Evolutionary conservation across 2,113 vertebrate genomes (phyloP).

Genomic region (Aegithalos caudatus): DNA sequence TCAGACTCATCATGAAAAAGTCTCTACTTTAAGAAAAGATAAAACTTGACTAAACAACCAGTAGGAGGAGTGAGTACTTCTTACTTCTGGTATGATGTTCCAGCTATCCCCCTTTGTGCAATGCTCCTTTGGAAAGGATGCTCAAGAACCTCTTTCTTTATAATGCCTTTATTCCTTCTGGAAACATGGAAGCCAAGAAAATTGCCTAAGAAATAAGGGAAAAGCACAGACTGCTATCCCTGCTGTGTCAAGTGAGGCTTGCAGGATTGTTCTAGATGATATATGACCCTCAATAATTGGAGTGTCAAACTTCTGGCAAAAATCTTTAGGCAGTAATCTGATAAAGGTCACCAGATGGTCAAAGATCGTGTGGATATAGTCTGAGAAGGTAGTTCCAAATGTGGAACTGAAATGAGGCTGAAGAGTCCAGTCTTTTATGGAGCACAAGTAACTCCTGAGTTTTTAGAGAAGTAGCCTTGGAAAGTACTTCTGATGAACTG

Average conservation of each 20-base stretch:
- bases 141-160: background rate
- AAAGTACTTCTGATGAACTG: background rate
- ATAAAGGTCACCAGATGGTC: conserved; percentile 62
- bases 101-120: background rate
- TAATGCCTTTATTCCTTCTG: background rate
- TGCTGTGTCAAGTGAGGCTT: background rate
- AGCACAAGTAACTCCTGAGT: background rate
- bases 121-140: background rate
- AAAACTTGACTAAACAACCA: background rate
- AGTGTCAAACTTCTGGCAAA: conserved; percentile 50
- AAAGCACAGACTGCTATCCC: background rate
- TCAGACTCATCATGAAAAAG: background rate
- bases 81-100: background rate
- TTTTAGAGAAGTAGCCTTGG: background rate
- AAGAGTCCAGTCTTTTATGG: background rate
- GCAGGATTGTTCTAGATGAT: conserved; percentile 35
- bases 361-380: background rate
- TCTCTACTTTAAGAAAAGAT: background rate
- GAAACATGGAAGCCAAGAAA: background rate
- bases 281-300: conserved; percentile 33
- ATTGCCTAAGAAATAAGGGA: background rate
- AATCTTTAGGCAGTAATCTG: conserved; percentile 42
- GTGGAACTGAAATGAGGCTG: background rate
- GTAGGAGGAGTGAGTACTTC: background rate
- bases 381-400: conserved; percentile 15